Evolutionary conservation across 2,888 invertebrate genomes (phyloP).

Genomic region (Acanthosepion pharaonis): DNA sequence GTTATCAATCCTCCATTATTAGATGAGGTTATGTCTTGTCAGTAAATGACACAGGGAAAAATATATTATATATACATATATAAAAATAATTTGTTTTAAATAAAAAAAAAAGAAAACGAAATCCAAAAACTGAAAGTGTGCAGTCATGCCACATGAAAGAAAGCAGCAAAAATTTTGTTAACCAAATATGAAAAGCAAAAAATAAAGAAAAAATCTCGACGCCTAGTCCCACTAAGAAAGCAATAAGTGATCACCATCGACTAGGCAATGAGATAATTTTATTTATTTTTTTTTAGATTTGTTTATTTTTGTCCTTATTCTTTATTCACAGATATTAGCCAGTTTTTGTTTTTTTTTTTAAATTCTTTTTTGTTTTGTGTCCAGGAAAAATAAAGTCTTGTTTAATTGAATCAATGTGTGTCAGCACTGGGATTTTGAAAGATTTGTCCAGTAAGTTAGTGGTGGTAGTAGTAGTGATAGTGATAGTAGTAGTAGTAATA

Average conservation of each 20-base stretch:
- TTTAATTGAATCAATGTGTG: conserved; percentile 33
- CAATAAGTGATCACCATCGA: conserved; percentile 17
- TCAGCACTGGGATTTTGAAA: conserved; percentile 38
- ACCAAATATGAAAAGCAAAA: neutral
- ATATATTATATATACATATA: too few species aligned
- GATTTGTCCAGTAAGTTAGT: conserved; percentile 36
- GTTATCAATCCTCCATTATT: too few species aligned
- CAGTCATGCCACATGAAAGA: neutral
- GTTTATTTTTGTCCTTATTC: conserved; percentile 33
- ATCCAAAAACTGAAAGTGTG: neutral
- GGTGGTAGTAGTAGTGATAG: neutral
- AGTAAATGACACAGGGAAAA: too few species aligned
- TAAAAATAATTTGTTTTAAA: too few species aligned
- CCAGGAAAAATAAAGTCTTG: conserved; percentile 22
- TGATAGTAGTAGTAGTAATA: neutral
- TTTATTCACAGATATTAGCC: conserved; percentile 33
- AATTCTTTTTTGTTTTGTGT: neutral
- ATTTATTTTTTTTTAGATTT: conserved; percentile 13
- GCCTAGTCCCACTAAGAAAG: conserved; percentile 33
- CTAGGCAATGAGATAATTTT: conserved; percentile 33
- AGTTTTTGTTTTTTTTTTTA: neutral
- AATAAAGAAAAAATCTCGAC: conserved; percentile 33
- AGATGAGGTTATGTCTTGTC: too few species aligned
- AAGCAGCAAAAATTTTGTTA: neutral
- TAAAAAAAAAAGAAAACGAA: too few species aligned